Evolutionary conservation across 2,888 invertebrate species (phyloP), one percentile per base, ranked within the genome.

Genomic region (Octodonta nipae): DNA sequence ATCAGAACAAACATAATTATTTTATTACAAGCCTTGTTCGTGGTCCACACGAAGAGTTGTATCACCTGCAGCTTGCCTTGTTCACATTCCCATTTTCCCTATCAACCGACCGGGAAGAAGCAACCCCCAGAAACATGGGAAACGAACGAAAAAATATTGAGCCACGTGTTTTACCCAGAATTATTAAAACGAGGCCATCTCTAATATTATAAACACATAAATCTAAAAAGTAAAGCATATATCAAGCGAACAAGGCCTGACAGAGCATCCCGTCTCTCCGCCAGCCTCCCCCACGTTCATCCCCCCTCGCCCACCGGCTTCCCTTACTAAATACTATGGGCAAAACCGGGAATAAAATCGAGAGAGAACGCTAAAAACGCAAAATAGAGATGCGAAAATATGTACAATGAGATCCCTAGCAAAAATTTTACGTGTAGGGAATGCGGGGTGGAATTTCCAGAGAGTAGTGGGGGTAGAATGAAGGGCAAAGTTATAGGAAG

Each of bases 331-430:
- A 52, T 50, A 51, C 49, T 47, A 49, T 40, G 40, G 46, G 46
- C 44, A 47, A 48, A 45, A 28, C 7, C 24, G 42, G 48, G 49
- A 52, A 52, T 50, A 52, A 53, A 51, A 52, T 51, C 51, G 53
- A 51, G 53, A 50, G 53, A 51, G 51, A 49, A 49, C 51, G 54
- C 53, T 52, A 55, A 55, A 55, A 55, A 54, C 54, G 55, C 52
- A 54, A 55, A 55, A 54, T 55, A 55, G 54, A 54, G 52, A 54
- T 49, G 54, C 53, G 55, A 55, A 55, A 55, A 55, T 55, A 55
- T 55, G 55, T 55, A 55, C 55, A 54, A 55, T 53, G 53, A 55
- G 52, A 46, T 50, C 54, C 50, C 53, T 55, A 55, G 55, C 54
- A 53, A 54, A 54, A 54, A 54, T 55, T 52, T 49, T n/a, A n/a